A percentile compares a stretch with the other conserved stretches of the same genome.
Evolutionary conservation across 2,113 vertebrate species (phyloP).

Genomic region (Camelus dromedarius): DNA sequence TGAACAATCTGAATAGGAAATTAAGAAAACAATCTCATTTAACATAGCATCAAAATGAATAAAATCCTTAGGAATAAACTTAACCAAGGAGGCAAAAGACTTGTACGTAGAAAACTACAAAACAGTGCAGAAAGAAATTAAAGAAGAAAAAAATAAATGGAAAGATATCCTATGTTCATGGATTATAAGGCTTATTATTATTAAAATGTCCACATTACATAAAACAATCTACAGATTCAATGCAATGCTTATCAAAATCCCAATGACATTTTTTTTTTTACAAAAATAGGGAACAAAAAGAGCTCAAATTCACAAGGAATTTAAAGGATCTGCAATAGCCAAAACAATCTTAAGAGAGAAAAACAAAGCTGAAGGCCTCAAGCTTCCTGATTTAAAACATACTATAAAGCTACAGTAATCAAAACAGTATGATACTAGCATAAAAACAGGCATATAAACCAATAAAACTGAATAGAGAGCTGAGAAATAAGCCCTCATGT

Average conservation of each 20-base stretch:
- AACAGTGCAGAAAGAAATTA: conserved; percentile 6
- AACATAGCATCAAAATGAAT: neutral
- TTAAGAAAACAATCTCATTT: neutral
- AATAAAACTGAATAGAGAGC: neutral
- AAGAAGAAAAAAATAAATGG: neutral
- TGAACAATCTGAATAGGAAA: neutral
- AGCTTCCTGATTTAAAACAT: neutral
- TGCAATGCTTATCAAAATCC: neutral
- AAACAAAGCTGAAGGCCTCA: neutral
- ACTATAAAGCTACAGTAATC: neutral
- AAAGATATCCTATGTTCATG: neutral
- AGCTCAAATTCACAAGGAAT: neutral
- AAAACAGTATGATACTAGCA: neutral
- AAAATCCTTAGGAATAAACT: neutral
- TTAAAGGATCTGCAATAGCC: neutral
- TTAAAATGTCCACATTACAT: neutral
- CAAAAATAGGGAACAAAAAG: neutral
- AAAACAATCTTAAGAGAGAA: neutral
- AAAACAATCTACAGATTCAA: neutral
- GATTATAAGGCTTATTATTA: neutral
- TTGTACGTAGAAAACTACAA: neutral
- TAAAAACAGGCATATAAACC: neutral
- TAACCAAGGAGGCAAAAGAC: neutral
- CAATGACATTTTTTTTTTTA: neutral
- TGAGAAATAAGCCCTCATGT: neutral